Percentiles rank a stretch among this genome's conserved stretches.
Evolutionary conservation across 2,888 invertebrate species (phyloP).

Genomic region (Sepiola atlantica): DNA sequence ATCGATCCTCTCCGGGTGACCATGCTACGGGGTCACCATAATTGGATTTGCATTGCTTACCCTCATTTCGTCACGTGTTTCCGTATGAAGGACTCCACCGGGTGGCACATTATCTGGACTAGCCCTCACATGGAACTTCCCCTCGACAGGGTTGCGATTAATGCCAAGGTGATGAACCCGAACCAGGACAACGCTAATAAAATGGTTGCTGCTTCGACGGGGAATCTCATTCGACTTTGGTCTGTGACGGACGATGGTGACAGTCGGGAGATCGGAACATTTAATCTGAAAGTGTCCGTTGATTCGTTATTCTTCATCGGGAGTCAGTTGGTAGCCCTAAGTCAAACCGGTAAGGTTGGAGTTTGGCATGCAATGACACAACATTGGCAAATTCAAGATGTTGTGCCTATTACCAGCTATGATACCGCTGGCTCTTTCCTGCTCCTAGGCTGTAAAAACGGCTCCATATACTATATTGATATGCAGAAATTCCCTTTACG

Average conservation of each 20-base stretch:
- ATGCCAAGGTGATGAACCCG: constrained; percentile 77
- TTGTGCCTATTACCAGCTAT: constrained; percentile 94
- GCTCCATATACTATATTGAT: constrained; percentile 98
- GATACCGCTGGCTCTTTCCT: constrained; percentile 98
- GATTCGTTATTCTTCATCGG: constrained; percentile 98
- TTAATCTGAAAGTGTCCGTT: constrained; percentile 89
- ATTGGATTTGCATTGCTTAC: constrained; percentile 97
- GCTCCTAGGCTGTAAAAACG: constrained; percentile 94
- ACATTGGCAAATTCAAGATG: constrained; percentile 95
- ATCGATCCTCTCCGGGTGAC: constrained; percentile 68
- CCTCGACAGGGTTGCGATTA: constrained; percentile 94
- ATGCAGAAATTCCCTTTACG: constrained; percentile 99
- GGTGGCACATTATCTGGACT: constrained; percentile 96
- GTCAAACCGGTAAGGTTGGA: constrained; percentile 93
- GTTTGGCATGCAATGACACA: constrained; percentile 99
- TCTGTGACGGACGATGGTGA: constrained; percentile 85
- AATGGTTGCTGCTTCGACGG: constrained; percentile 89
- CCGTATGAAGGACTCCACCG: constrained; percentile 94
- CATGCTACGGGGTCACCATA: constrained; percentile 86
- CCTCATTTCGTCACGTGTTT: constrained; percentile 96
- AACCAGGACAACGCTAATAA: constrained; percentile 78
- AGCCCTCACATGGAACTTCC: constrained; percentile 91
- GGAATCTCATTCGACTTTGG: constrained; percentile 85
- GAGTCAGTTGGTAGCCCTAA: constrained; percentile 96
- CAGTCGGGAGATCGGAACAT: constrained; percentile 86